Percentiles rank a stretch among this genome's conserved stretches.
phyloP scores from a whole-genome alignment of 2,797 vertebrate species.

The Urophycis tenuis region DNA sequence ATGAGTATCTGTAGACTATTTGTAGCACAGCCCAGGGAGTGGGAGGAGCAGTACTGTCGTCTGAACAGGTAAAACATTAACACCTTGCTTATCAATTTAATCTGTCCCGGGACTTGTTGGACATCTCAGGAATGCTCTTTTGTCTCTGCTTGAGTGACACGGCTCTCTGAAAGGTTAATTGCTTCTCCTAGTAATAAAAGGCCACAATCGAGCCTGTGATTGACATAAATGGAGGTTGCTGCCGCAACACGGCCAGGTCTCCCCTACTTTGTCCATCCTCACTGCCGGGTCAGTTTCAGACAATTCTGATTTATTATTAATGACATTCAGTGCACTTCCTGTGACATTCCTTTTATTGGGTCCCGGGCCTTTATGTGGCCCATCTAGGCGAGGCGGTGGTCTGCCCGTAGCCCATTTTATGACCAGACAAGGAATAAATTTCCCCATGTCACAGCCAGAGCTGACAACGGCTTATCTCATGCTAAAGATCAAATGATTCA shows the following conservation, averaged over 20 bases:
- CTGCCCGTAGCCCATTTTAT: conserved; percentile 65
- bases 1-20: conserved; percentile 17
- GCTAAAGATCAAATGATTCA: conserved; percentile 67
- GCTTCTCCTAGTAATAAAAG: conserved; percentile 71
- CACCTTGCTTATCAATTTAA: conserved; percentile 62
- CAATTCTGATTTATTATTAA: conserved; percentile 77
- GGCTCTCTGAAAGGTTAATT: conserved; percentile 72
- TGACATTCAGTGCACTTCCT: conserved; percentile 71
- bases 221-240: conserved; percentile 68
- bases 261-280: conserved; percentile 54
- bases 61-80: conserved; percentile 53
- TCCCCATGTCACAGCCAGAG: conserved; percentile 51
- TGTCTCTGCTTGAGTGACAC: conserved; percentile 66
- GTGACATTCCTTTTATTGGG: conserved; percentile 76
- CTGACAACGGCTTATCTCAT: conserved; percentile 63
- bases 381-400: conserved; percentile 60
- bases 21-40: conserved; percentile 14
- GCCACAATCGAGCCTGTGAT: conserved; percentile 63
- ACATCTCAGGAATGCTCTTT: conserved; percentile 68
- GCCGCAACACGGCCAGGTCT: conserved; percentile 48
- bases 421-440: conserved; percentile 63
- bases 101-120: conserved; percentile 66
- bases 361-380: conserved; percentile 68
- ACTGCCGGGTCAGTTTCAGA: conserved; percentile 66
- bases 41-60: conserved; percentile 41